Base-by-base conservation (phyloP, 2,797 vertebrate genomes). In the Betta splendens region DNA sequence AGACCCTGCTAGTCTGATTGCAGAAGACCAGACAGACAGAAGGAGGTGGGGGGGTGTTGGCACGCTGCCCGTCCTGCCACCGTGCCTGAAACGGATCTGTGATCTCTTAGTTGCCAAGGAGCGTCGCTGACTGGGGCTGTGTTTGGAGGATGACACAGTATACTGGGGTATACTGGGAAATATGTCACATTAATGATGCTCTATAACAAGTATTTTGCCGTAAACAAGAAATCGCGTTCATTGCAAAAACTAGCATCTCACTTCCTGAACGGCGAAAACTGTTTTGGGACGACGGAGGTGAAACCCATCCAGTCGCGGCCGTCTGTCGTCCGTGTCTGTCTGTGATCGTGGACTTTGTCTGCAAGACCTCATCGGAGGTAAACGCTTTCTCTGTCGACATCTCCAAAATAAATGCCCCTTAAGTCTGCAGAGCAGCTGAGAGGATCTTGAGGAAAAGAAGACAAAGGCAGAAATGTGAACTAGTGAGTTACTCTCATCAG, bases 1-100 rank as follows among this genome's bases (percentile, higher is more conserved):
- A 87, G 84, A 86, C 84, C 83, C 77, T 69, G 82, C 83, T 85
- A 64, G 85, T 64, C 84, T 83, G 83, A 89, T 87, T 85, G 84
- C 81, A 77, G 78, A 77, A 51, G 79, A 83, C 79, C 80, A 89
- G 84, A 82, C 85, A 82, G 82, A 73, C 62, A 73, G 69, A 73
- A 63, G 31, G 69, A 49, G 59, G 71, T 45, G 63, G 64, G 64
- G 63, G 79, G 73, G 67, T 5, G 55, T 39, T 89, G 89, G 89
- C 87, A 61, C 46, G 31, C 77, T 57, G 86, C 87, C 87, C 75
- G 69, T 77, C 66, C 79, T 81, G 72, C 81, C 80, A 85, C 81
- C 50, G 26, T 79, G 83, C 80, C 81, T 80, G 68, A 66, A 76
- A 75, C 79, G 79, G 68, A 84, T 79, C 80, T 75, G 80, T 54